Base-by-base conservation (phyloP, 35 echinoderm and acorn worm genomes). In the Apostichopus californicus region DNA sequence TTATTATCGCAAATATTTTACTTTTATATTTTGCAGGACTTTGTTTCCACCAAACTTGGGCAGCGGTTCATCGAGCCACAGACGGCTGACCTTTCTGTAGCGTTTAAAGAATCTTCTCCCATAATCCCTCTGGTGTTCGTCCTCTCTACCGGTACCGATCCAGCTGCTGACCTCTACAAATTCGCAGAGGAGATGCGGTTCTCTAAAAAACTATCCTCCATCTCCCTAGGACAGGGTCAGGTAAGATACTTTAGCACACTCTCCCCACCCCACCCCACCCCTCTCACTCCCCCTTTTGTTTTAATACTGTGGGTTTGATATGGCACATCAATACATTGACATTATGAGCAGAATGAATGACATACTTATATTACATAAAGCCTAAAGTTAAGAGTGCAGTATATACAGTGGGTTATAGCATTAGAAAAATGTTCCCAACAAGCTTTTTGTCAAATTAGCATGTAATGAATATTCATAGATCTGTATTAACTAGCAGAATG, bases 171-270 rank as follows among this genome's bases (percentile, higher is more conserved):
- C 81, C 92, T 98, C 57, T 98, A 98, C 94, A 98, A 98, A 66
- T 98, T 98, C 95, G 96, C 96, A 12, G 96, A 98, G 84, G 96
- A 98, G 57, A 98, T 98, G 96, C 92, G 96, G 55, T 98, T 98
- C 86, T 95, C 96, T 15, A 98, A 98, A 90, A 98, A 98, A 75
- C 75, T 98, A 71, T 94, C 94, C 66, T 98, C 96, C 5, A 98
- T 98, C 34, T 98, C 96, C 14, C 92, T 98, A 53, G 96, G 96
- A 90, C 96, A 98, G 65, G 96, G 96, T 78, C 96, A 95, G 96
- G 71, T 75, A 7, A 22, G 71, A 2, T 77, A 87, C 34, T 46
- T 46, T 46, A 46, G 34, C 34, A 3, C 34, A 46, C 34, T 46
- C 8, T 18, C 78, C 2, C 34, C 23, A 1, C 28, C 14, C 18